A percentile compares a stretch with the other conserved stretches of the same genome.
Conservation (phyloP, 2,888 invertebrate genomes). For the Eupelmus urozonus region DNA sequence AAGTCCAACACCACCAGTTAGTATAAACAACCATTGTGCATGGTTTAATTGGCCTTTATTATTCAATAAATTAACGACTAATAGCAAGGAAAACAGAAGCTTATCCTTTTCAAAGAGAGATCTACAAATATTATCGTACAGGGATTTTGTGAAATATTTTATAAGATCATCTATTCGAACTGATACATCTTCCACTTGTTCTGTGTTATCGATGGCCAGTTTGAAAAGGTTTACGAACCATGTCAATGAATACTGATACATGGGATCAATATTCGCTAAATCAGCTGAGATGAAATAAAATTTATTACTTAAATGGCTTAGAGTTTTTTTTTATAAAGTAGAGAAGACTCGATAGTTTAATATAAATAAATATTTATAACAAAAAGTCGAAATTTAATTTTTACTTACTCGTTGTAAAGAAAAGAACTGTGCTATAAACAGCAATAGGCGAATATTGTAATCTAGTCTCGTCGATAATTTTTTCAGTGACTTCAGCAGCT, state of each 20-base stretch:
- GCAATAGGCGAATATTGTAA: constrained; percentile 94
- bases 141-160: constrained; percentile 90
- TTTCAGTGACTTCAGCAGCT: constrained; percentile 92
- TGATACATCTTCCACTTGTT: constrained; percentile 88
- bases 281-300: constrained; percentile 80
- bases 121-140: constrained; percentile 94
- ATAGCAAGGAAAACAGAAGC: constrained; percentile 89
- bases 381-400: neutral
- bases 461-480: constrained; percentile 91
- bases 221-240: constrained; percentile 96
- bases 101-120: constrained; percentile 98
- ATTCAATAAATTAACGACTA: constrained; percentile 85
- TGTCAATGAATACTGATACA: constrained; percentile 96
- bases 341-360: neutral
- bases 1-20: constrained; percentile 91
- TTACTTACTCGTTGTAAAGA: constrained; percentile 89
- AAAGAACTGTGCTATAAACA: constrained; percentile 91
- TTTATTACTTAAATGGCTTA: no score
- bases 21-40: constrained; percentile 89
- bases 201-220: constrained; percentile 91
- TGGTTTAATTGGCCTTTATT: constrained; percentile 80
- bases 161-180: constrained; percentile 86
- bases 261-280: constrained; percentile 94
- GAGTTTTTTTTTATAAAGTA: no score
- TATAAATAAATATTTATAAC: neutral